Base-by-base conservation (phyloP, 2,888 invertebrate genomes). In the Plebejus argus region DNA sequence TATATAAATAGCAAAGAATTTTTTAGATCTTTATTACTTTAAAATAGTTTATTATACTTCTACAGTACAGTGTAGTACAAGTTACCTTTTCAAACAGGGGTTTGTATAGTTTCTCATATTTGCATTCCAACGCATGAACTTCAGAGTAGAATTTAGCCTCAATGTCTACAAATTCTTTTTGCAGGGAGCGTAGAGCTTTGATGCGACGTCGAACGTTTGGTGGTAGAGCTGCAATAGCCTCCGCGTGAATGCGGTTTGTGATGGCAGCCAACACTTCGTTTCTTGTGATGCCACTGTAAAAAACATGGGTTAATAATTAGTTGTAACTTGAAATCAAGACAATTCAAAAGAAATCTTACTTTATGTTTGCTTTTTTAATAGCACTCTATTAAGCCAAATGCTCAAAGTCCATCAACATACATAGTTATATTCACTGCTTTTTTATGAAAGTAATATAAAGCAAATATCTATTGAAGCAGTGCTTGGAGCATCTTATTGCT, bases 71-170 rank as follows among this genome's bases (percentile, higher is more conserved):
- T 45, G 45, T 45, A 18, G 53, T 53, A 53, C 53, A 3, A 53
- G 10, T 74, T 79, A 96, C 97, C 95, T 98, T 97, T 83, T 97
- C 97, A 90, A 97, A 97, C 70, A 97, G 89, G 2, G 97, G 96
- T 78, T 95, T 95, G 90, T 97, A 98, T 82, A 96, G 91, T 82
- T 96, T 95, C 86, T 97, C 97, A 89, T 98, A 99, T 90, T 97
- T 97, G 93, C 97, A 97, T 93, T 99, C 99, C 76, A 99, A 95
- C 33, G 96, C 96, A 87, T 99, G 99, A 66, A 99, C 97, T 86
- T 99, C 98, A 85, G 97, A 96, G 91, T 99, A 99, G 92, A 99
- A 99, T 86, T 98, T 96, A 0, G 98, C 97, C 90, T 99, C 99
- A 78, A 99, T 95, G 85, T 98, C 96, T 7, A 97, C 97, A 75